Conservation (phyloP, 37 sponge, comb jelly and placozoan species). For the Agelas oroides region DNA sequence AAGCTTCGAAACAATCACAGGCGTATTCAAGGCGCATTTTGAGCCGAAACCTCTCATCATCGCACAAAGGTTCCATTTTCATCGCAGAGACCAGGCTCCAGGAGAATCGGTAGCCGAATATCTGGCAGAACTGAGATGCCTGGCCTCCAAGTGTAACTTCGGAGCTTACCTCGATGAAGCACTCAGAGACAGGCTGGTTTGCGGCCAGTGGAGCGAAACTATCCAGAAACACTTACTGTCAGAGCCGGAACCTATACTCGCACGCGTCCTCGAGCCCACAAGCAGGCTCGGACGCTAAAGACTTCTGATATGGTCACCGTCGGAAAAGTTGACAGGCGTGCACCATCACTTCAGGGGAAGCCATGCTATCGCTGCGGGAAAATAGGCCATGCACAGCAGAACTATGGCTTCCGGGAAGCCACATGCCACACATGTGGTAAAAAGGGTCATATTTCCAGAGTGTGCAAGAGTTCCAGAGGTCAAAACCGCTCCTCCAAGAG, state of each 20-base stretch:
- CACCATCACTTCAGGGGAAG: background rate
- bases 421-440: background rate
- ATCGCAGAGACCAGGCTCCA: conserved; percentile 11
- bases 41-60: conserved; percentile 11
- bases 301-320: background rate
- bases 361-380: conserved; percentile 10
- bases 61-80: conserved; percentile 8
- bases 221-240: background rate
- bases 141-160: conserved; percentile 17
- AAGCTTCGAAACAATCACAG: background rate
- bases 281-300: background rate
- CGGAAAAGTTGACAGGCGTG: background rate
- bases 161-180: conserved; percentile 3
- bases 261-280: background rate
- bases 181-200: conserved; percentile 13
- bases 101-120: conserved; percentile 2
- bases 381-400: background rate
- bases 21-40: background rate
- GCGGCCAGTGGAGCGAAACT: background rate
- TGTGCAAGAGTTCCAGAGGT: background rate
- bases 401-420: background rate
- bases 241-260: background rate
- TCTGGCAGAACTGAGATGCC: conserved; percentile 14
- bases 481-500: background rate
- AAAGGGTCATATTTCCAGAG: background rate